These are phyloP conservation scores for Anoncus sp. DNA, from an alignment of 2,888 invertebrate genomes.

Conservation along the genomic window DNA sequence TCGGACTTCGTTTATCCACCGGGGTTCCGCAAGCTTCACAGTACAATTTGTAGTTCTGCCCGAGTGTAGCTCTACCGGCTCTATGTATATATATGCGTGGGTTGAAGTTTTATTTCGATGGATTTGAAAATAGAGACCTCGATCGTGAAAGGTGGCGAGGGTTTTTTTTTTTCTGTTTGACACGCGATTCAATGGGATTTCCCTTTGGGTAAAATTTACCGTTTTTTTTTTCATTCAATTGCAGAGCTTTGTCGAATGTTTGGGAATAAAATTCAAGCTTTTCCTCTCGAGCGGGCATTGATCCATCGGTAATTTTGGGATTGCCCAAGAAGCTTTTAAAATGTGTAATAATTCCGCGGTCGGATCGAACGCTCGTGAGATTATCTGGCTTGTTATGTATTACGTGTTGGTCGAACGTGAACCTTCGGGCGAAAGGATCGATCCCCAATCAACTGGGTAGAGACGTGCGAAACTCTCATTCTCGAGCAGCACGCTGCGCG, in stretches of 20 bases:
- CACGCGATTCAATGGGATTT: neutral
- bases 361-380: constrained; percentile 29
- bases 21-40: constrained; percentile 3
- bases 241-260: neutral
- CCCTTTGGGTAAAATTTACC: neutral
- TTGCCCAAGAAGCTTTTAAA: neutral
- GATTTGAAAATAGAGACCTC: constrained; percentile 17
- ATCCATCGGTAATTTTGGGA: constrained; percentile 8
- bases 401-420: constrained; percentile 12
- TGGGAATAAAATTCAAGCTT: neutral
- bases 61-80: neutral
- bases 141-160: neutral
- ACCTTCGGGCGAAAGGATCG: constrained; percentile 33
- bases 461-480: constrained; percentile 33
- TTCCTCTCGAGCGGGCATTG: neutral
- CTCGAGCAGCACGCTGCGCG: constrained; percentile 17
- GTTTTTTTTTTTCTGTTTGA: neutral
- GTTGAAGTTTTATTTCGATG: constrained; percentile 23
- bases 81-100: neutral
- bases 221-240: neutral
- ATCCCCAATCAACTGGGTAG: constrained; percentile 50
- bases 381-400: constrained; percentile 32
- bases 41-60: constrained; percentile 19
- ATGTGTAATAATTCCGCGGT: constrained; percentile 9
- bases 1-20: constrained; percentile 23